Evolutionary conservation across 1,140 invertebrate genomes (phyloP), one percentile per base, ranked within the genome.

Genomic region (Brachionus sp.): DNA sequence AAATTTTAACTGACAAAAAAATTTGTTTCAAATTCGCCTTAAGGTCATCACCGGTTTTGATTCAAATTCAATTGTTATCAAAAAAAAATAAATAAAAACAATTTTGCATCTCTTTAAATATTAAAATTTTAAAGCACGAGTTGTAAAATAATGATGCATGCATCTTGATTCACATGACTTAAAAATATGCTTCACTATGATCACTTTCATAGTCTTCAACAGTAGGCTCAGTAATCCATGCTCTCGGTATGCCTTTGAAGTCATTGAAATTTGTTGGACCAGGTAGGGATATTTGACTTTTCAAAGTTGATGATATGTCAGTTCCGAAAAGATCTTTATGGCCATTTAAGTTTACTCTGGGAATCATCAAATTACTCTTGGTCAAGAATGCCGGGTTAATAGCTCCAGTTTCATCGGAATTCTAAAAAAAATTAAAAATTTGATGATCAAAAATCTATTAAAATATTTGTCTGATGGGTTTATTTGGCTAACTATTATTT

Each of bases 321-420:
- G 70, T 46, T 35, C 70, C 70, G 33, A 75, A 75, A 12, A 75
- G 19, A 46, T 75, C 42, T 46, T 75, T 75, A 25, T 33, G 44
- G 19, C 70, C 70, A 46, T 75, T 46, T 5, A 46, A 33, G 23
- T 75, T 75, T 12, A 46, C 23, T 46, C 70, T 44, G 1, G 70
- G 70, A 46, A 75, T 75, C 70, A 75, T 75, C 33, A 75, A 12
- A 75, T 75, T 75, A 25, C 19, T 46, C 19, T 42, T 46, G 5
- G 70, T 75, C 19, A 75, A 46, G 46, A 75, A 75, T 16, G 70
- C 70, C 7, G 70, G 70, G 7, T 75, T 75, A 25, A 75, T 75
- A 25, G 70, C 70, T 19, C 70, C 70, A 5, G 23, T 25, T 9
- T 75, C 70, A 29, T 75, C 42, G 10, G 39, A 19, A 25, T 75